Conservation (phyloP, 1,140 invertebrate species). For the Drosophila asahinai region DNA sequence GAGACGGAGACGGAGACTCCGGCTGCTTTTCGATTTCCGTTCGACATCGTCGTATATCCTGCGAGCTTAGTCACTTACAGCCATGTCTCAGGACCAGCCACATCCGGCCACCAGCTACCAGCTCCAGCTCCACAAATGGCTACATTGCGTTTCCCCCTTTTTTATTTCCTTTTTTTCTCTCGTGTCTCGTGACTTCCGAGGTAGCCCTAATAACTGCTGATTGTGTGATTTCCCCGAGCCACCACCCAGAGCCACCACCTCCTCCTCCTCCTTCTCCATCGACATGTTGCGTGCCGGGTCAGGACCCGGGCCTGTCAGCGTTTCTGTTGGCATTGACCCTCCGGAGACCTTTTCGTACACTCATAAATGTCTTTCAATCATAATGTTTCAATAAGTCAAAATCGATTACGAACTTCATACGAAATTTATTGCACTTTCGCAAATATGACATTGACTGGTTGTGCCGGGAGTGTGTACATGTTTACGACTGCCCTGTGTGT, state of each 20-base stretch:
- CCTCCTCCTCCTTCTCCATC: constrained; percentile 4
- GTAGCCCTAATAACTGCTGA: constrained; percentile 79
- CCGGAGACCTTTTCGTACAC: constrained; percentile 76
- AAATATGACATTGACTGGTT: constrained; percentile 80
- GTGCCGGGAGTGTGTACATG: constrained; percentile 3
- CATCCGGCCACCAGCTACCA: constrained; percentile 3
- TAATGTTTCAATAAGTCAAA: constrained; percentile 85
- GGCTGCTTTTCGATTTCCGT: constrained; percentile 70
- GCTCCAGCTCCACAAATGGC: constrained; percentile 23
- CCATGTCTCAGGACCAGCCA: constrained; percentile 36
- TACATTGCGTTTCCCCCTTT: constrained; percentile 41
- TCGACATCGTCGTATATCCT: constrained; percentile 60
- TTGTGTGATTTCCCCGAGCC: constrained; percentile 69
- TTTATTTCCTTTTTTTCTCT: constrained; percentile 26
- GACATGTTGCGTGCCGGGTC: constrained; percentile 40
- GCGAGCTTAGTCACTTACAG: constrained; percentile 64
- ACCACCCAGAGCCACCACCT: not conserved
- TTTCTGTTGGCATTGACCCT: constrained; percentile 79
- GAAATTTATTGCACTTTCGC: constrained; percentile 84
- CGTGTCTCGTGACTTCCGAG: constrained; percentile 73
- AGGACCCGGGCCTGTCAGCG: constrained; percentile 54
- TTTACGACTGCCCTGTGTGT: constrained; percentile 18
- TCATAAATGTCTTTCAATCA: constrained; percentile 85
- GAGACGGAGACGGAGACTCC: constrained; percentile 11
- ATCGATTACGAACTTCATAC: constrained; percentile 84